Conservation (phyloP, 1,140 invertebrate genomes). For the Brachionus rubens region DNA sequence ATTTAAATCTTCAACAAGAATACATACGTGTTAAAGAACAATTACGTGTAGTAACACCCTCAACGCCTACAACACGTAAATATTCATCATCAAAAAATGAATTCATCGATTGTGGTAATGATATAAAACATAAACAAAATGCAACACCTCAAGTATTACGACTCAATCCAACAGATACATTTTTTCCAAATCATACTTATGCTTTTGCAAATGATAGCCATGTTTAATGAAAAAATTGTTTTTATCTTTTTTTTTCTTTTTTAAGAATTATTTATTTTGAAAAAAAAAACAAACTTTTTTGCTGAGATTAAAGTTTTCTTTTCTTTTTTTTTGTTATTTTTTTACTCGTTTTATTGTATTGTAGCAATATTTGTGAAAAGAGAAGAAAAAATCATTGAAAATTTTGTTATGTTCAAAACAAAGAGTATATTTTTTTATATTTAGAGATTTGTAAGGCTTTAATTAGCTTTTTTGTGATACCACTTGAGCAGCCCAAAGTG, state of each 20-base stretch:
- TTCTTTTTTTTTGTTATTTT: no score
- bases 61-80: slow-evolving; percentile 19
- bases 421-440: no score
- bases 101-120: slow-evolving; percentile 27
- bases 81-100: slow-evolving; percentile 15
- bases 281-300: no score
- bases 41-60: neutral
- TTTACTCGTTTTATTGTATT: no score
- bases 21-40: slow-evolving; percentile 13
- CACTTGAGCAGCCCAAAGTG: no score
- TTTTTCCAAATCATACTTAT: slow-evolving; percentile 39
- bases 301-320: no score
- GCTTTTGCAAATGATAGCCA: slow-evolving; percentile 30
- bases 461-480: no score
- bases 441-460: no score
- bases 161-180: slow-evolving; percentile 3
- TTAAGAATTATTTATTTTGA: neutral
- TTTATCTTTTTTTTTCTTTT: slow-evolving; percentile 10
- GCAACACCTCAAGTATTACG: slow-evolving; percentile 32
- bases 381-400: no score
- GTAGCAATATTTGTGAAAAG: no score
- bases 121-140: neutral
- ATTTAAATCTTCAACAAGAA: slow-evolving; percentile 30
- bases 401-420: no score
- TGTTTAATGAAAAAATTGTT: slow-evolving; percentile 31